A percentile compares a stretch with the other conserved stretches of the same genome.
These are phyloP conservation scores for Erebia palarica DNA, from an alignment of 2,888 invertebrate species.

Conservation along the genomic window DNA sequence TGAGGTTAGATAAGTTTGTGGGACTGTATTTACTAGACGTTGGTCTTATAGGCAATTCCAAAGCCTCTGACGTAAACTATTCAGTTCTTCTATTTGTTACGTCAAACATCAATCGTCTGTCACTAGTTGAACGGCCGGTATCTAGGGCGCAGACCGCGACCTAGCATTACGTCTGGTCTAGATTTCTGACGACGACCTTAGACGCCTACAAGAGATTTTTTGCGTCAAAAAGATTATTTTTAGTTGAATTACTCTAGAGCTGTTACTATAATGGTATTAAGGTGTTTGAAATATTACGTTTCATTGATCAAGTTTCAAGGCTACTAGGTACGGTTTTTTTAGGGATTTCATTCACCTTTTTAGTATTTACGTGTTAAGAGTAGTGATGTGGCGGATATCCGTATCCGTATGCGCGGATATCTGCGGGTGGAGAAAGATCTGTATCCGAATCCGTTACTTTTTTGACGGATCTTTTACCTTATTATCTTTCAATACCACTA, in stretches of 20 bases:
- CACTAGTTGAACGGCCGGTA: constrained; percentile 25
- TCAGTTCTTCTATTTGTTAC: too few species aligned
- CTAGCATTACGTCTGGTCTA: constrained; percentile 36
- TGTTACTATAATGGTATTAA: constrained; percentile 1
- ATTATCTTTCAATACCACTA: too few species aligned
- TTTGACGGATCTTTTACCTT: too few species aligned
- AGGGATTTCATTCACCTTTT: background rate
- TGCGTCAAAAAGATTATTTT: constrained; percentile 3
- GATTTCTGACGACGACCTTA: constrained; percentile 9
- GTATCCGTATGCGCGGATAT: too few species aligned
- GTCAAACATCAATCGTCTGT: constrained; percentile 1
- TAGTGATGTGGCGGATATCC: too few species aligned
- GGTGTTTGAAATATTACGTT: background rate
- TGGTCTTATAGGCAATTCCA: too few species aligned
- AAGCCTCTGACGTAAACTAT: too few species aligned
- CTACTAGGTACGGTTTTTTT: background rate
- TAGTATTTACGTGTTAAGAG: too few species aligned
- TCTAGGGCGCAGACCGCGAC: constrained; percentile 33
- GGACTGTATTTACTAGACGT: too few species aligned
- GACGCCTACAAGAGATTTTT: constrained; percentile 6
- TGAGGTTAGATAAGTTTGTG: too few species aligned
- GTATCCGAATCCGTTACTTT: too few species aligned
- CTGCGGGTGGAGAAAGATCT: too few species aligned
- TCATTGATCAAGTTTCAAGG: background rate
- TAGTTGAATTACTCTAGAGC: constrained; percentile 5